Percentiles rank a stretch among this genome's conserved stretches.
phyloP scores from a whole-genome alignment of 2,888 invertebrate species.

The Phymatocera aterrima region DNA sequence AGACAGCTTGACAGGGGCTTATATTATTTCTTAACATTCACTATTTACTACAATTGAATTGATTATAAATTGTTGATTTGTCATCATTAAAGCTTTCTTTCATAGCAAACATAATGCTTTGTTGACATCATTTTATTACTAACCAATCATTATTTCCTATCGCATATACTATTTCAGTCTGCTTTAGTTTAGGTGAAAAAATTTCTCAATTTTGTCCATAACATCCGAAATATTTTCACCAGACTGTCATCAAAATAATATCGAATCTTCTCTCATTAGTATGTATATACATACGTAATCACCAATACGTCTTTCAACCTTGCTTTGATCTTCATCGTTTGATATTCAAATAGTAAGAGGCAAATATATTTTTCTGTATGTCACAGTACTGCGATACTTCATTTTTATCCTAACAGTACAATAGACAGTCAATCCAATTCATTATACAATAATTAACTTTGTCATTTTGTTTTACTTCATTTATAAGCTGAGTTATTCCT shows the following conservation, averaged over 20 bases:
- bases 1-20: conserved; percentile 67
- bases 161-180: conserved; percentile 51
- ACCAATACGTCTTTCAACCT: too few relatives aligned
- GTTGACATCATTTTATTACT: conserved; percentile 67
- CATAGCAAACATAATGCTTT: conserved; percentile 72
- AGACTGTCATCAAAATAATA: too few relatives aligned
- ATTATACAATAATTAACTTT: not conserved
- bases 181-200: conserved; percentile 24
- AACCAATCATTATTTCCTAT: conserved; percentile 65
- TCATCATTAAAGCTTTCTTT: conserved; percentile 60
- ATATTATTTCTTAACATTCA: conserved; percentile 58
- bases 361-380: too few relatives aligned
- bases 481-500: conserved; percentile 1
- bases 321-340: too few relatives aligned
- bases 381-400: too few relatives aligned
- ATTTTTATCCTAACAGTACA: too few relatives aligned
- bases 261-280: too few relatives aligned
- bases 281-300: too few relatives aligned
- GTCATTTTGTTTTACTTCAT: not conserved
- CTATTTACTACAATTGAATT: conserved; percentile 56
- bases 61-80: conserved; percentile 66
- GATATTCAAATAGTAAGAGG: too few relatives aligned
- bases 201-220: too few relatives aligned
- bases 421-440: too few relatives aligned
- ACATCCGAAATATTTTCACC: too few relatives aligned